Evolutionary conservation across 2,888 invertebrate species (phyloP), one percentile per base, ranked within the genome.

Genomic region (Acronicta psi): DNA sequence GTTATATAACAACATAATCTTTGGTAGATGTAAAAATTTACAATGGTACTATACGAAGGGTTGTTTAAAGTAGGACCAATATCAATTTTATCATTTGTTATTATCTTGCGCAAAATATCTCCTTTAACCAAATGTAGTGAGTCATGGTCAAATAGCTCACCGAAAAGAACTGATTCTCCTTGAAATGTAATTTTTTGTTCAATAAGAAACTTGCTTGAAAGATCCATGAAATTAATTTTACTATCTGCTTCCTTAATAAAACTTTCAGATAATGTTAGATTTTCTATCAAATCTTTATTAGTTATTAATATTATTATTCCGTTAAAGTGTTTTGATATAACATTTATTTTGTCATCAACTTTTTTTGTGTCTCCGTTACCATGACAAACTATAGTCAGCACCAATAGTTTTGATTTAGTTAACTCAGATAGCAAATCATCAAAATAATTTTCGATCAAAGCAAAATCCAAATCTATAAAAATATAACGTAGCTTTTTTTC

Each of bases 391-490:
- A 54, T 36, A 0, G 50, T 42, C 11, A 63, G 44, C 2, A 47
- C 25, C 2, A 20, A 9, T 20, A 41, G 3, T n/a, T 17, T 40
- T 20, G 46, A 46, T 11, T 16, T 8, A 47, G 31, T 11, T 10
- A 59, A 20, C 14, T 51, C 63, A 6, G 10, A 14, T 43, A 29
- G 36, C 5, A 56, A 34, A 8, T 7, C 42, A 41, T 59, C 58
- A 8, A 65, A 61, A 51, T 47, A 61, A 20, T 56, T 43, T 41
- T 57, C 41, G 37, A 8, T n/a, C 2, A 34, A 38, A 2, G 46
- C 43, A 17, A 46, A 46, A 54, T 59, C 58, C 41, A 69, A 46
- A 51, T 69, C 55, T 37, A 69, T 14, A 13, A 51, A 59, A 5
- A 36, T 14, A 13, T 36, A 50, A 23, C 41, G 38, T 42, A 23